Base-by-base conservation (phyloP, 1,140 invertebrate species). In the Drosophila parabipectinata region DNA sequence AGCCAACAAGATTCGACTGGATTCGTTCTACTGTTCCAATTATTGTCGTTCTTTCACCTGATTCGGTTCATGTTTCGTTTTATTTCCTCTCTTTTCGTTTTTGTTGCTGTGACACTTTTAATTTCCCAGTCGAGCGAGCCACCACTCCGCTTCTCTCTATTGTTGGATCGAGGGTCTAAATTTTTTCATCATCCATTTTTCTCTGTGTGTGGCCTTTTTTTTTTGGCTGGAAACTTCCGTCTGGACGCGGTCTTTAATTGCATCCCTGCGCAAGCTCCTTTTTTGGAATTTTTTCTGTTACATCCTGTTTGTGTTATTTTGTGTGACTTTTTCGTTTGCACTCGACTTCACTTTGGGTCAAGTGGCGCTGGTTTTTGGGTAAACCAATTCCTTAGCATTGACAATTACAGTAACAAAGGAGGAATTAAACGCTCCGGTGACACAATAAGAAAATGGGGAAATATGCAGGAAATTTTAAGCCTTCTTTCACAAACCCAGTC, bases 341-440 rank as follows among this genome's bases (percentile, higher is more conserved):
- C 72, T 79, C 75, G 80, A 72, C 64, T 83, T 72, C 57, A 21
- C 67, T 83, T 74, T 62, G 45, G 61, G 72, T 67, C 75, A 73
- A 73, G 59, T 52, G 60, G 55, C 60, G 59, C 54, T 30, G 44
- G 18, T 18, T 71, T 24, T 37, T 10, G 34, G 21, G 28, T 37
- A 21, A 45, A 28, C 41, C 28, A 32, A 48, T 56, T 67, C 63
- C 44, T 39, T 37, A 64, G 48, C 24, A 69, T 57, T 48, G 41
- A 54, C 28, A 69, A 50, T 69, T 68, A 48, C 63, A 48, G 7
- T 56, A 44, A 30, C 32, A 28, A 37, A 39, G 26, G 44, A n/a
- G 5, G 63, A 48, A 69, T 69, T 69, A 69, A 69, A 48, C 44
- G 32, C 62, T 57, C 41, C 9, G 66, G 15, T 56, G 18, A 28